Conservation (phyloP, 2,888 invertebrate species). For the Pollenia griseotomentosa region DNA sequence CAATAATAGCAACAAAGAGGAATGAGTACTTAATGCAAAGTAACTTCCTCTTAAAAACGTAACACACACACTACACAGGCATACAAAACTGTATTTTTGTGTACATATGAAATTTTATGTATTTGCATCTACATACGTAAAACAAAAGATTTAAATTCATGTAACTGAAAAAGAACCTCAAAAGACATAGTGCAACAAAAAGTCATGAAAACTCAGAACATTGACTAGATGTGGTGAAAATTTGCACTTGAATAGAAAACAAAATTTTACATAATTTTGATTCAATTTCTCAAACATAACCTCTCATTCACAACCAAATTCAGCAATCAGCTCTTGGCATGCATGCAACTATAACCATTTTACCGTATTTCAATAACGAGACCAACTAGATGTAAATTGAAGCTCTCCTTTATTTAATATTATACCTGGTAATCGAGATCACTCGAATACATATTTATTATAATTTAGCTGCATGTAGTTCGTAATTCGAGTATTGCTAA, state of each 20-base stretch:
- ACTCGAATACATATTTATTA: no score
- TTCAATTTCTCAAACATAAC: conserved; percentile 58
- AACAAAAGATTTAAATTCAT: background rate
- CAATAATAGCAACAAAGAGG: conserved; percentile 36
- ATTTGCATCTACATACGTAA: background rate
- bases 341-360: background rate
- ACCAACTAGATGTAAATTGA: background rate
- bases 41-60: conserved; percentile 49
- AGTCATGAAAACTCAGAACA: conserved; percentile 36
- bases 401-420: no score
- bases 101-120: background rate
- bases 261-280: conserved; percentile 56
- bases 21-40: conserved; percentile 56
- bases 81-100: background rate
- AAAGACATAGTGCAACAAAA: conserved; percentile 19
- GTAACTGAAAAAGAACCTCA: background rate
- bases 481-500: no score
- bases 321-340: conserved; percentile 1
- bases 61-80: conserved; percentile 6
- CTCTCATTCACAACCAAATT: background rate
- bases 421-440: no score
- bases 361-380: background rate
- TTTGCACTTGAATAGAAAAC: conserved; percentile 65
- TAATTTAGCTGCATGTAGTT: no score
- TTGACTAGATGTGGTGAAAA: conserved; percentile 53